These are phyloP conservation scores for Drosophila rufa DNA, from an alignment of 1,140 invertebrate species.

Conservation along the genomic window DNA sequence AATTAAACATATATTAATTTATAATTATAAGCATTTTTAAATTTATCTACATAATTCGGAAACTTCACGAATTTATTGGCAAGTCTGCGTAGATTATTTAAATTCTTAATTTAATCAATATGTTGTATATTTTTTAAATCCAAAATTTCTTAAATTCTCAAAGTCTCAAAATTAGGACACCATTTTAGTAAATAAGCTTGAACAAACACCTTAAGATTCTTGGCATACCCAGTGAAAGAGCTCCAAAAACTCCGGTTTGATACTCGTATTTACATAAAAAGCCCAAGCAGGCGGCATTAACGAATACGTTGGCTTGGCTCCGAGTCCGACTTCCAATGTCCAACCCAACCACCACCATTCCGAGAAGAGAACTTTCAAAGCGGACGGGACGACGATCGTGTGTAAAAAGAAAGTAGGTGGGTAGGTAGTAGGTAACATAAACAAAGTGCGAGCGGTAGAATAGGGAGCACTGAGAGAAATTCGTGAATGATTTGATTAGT, in stretches of 20 bases:
- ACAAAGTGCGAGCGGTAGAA: conserved; percentile 71
- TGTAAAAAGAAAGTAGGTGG: conserved; percentile 81
- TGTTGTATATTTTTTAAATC: too few relatives aligned
- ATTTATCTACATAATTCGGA: too few relatives aligned
- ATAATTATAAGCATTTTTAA: too few relatives aligned
- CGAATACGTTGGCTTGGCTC: conserved; percentile 37
- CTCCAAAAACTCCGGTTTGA: conserved; percentile 6
- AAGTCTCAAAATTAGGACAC: too few relatives aligned
- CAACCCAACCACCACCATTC: conserved; percentile 39
- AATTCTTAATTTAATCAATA: too few relatives aligned
- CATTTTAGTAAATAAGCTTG: neutral
- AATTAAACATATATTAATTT: too few relatives aligned
- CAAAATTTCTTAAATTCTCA: too few relatives aligned
- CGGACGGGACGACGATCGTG: conserved; percentile 37
- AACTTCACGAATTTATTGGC: too few relatives aligned
- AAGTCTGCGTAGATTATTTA: too few relatives aligned
- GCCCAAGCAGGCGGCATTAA: conserved; percentile 31
- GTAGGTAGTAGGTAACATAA: conserved; percentile 67
- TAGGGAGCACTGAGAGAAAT: conserved; percentile 29
- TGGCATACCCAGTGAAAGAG: conserved; percentile 19
- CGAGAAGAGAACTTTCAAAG: conserved; percentile 55
- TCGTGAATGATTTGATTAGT: neutral
- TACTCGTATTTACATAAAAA: conserved; percentile 53
- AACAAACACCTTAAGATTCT: neutral
- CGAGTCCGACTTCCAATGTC: conserved; percentile 28